phyloP scores from a whole-genome alignment of 2,113 vertebrate genomes.

The Synchiropus splendidus region DNA sequence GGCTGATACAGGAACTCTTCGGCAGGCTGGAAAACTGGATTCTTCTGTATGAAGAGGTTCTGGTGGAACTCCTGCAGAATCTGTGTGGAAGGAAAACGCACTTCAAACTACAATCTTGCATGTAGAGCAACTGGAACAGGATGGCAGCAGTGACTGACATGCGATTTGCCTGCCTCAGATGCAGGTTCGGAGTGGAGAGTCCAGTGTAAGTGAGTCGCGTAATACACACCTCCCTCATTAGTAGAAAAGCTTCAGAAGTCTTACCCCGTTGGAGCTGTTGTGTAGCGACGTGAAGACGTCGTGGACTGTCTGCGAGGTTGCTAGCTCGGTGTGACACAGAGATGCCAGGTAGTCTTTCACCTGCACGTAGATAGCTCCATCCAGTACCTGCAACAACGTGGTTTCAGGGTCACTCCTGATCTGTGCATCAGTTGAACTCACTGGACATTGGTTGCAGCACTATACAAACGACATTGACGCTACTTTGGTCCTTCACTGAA shows the following conservation, averaged over 20 bases:
- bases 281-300: constrained; percentile 84
- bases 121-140: too few relatives aligned
- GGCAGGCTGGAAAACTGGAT: constrained; percentile 73
- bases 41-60: constrained; percentile 85
- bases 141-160: too few relatives aligned
- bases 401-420: too few relatives aligned
- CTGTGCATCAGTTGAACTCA: too few relatives aligned
- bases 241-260: background rate
- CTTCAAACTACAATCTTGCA: too few relatives aligned
- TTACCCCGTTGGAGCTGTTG: constrained; percentile 78
- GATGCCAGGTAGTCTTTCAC: constrained; percentile 89
- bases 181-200: too few relatives aligned
- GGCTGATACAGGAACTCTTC: constrained; percentile 83
- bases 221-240: too few relatives aligned
- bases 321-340: constrained; percentile 89
- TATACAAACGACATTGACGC: too few relatives aligned
- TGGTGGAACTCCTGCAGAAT: constrained; percentile 84
- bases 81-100: constrained; percentile 41
- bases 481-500: too few relatives aligned
- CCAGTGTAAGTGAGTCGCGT: too few relatives aligned
- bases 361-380: constrained; percentile 84
- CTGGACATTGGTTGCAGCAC: too few relatives aligned
- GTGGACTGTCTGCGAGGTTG: constrained; percentile 77
- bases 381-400: constrained; percentile 69
- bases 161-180: too few relatives aligned